These are phyloP conservation scores for Brachyhypopomus occidentalis DNA, from an alignment of 2,113 vertebrate genomes.

Conservation along the genomic window DNA sequence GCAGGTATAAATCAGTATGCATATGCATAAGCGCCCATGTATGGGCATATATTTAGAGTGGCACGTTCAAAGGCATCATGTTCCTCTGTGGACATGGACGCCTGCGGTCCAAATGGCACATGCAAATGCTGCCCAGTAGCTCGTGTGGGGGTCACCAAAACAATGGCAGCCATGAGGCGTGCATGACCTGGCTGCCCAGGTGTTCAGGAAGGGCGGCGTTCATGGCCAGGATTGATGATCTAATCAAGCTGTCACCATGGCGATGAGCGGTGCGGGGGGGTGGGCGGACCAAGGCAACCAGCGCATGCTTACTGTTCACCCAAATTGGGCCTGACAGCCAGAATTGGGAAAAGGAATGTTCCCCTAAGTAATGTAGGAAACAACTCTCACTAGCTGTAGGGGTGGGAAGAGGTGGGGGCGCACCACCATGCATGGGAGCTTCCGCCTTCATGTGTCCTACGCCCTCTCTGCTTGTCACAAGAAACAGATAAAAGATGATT, in stretches of 20 bases:
- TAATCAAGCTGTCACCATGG: slow-evolving; percentile 93
- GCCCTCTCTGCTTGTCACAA: not conserved
- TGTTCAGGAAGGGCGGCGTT: slow-evolving; percentile 91
- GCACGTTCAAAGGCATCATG: not conserved
- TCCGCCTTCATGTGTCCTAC: not conserved
- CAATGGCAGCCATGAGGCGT: slow-evolving; percentile 84
- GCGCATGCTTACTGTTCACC: slow-evolving; percentile 90
- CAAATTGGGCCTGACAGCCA: slow-evolving; percentile 92
- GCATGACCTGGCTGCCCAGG: slow-evolving; percentile 88
- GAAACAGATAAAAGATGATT: not conserved
- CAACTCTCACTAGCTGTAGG: slow-evolving; percentile 72
- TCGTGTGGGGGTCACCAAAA: slow-evolving; percentile 76
- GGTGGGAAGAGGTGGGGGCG: not conserved
- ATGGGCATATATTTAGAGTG: not conserved
- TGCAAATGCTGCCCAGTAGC: slow-evolving; percentile 74
- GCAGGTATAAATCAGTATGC: not conserved
- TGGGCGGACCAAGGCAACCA: slow-evolving; percentile 62
- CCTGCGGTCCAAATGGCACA: slow-evolving; percentile 54
- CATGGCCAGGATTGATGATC: slow-evolving; percentile 90
- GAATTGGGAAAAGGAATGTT: slow-evolving; percentile 91
- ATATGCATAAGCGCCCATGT: no score
- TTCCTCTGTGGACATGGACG: no score
- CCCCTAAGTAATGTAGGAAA: slow-evolving; percentile 89
- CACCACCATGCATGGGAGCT: not conserved
- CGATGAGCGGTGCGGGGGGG: slow-evolving; percentile 74